Evolutionary conservation across 2,113 vertebrate genomes (phyloP), one percentile per base, ranked within the genome.

Genomic region (Enhydra lutris): DNA sequence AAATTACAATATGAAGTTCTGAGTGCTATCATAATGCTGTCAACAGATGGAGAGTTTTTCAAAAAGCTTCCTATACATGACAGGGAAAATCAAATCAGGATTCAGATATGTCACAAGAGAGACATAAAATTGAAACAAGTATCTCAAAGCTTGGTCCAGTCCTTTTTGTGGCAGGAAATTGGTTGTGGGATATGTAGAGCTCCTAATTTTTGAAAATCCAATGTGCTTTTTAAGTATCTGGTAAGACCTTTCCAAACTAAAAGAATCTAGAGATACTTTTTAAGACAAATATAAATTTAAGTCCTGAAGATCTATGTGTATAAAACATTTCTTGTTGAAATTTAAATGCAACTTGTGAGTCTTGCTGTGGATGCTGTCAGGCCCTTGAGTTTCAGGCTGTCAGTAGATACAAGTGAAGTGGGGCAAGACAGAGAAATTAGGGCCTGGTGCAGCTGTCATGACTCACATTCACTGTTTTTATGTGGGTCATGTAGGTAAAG

Each of bases 191-290:
- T 57, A 24, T 57, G 31, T 50, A n/a, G 45, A 34, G 36, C 4
- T 57, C 18, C 18, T 57, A 36, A 23, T 42, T 74, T 80, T 65
- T 14, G 36, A 82, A 95, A 93, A 26, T 69, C 42, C 34, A 69
- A 29, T 18, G 36, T 31, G 6, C 42, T 91, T 90, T 82, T 92
- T 92, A 76, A 94, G 13, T 55, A 61, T 73, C 85, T 80, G 34
- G 36, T 87, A 23, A 97, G 78, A 67, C 14, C 18, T 81, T 73
- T 76, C 55, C 21, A 57, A 91, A 67, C 59, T 63, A 91, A 95
- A 95, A 95, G 45, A 31, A 69, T 67, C n/a, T 67, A 92, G 23
- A 84, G 67, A 69, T 84, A 74, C 76, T 76, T 95, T 71, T 88
- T 4, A 94, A 88, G 57, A 29, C 45, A 96, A 71, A 50, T 61